Conservation (phyloP, 2,888 invertebrate genomes). For the Lycophotia porphyrea region DNA sequence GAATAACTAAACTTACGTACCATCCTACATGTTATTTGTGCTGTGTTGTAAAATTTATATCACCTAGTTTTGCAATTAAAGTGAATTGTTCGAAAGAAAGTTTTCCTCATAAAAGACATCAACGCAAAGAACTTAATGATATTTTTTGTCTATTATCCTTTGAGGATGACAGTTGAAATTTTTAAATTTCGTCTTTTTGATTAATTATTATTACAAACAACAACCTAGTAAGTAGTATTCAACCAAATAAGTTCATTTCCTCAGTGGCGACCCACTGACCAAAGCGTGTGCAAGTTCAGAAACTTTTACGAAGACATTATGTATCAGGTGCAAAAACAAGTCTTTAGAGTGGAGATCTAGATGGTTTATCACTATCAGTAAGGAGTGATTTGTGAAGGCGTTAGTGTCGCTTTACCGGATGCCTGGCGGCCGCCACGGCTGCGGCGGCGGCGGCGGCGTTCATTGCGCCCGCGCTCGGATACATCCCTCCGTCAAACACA, state of each 20-base stretch:
- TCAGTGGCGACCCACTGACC: no score
- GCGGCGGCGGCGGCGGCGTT: conserved; percentile 96
- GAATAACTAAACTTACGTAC: conserved; percentile 43
- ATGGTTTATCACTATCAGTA: conserved; percentile 30
- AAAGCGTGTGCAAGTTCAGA: conserved; percentile 12
- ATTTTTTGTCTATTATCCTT: background rate
- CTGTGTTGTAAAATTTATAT: conserved; percentile 51
- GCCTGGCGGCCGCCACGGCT: conserved; percentile 95
- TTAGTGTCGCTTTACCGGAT: conserved; percentile 93
- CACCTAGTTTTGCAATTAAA: conserved; percentile 22
- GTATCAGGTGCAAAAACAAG: conserved; percentile 14
- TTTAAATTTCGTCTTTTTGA: background rate
- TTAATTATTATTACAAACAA: background rate
- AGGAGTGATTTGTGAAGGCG: conserved; percentile 51
- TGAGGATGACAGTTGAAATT: background rate
- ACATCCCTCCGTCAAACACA: conserved; percentile 92
- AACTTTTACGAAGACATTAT: conserved; percentile 20
- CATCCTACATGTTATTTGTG: conserved; percentile 44
- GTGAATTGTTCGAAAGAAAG: conserved; percentile 37
- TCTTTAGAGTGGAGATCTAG: conserved; percentile 18
- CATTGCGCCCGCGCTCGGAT: conserved; percentile 95
- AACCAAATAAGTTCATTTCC: no score
- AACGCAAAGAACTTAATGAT: conserved; percentile 55
- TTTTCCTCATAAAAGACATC: conserved; percentile 61
- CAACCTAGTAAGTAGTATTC: background rate